Evolutionary conservation across 2,888 invertebrate genomes (phyloP).

Genomic region (Euzetes globulus): DNA sequence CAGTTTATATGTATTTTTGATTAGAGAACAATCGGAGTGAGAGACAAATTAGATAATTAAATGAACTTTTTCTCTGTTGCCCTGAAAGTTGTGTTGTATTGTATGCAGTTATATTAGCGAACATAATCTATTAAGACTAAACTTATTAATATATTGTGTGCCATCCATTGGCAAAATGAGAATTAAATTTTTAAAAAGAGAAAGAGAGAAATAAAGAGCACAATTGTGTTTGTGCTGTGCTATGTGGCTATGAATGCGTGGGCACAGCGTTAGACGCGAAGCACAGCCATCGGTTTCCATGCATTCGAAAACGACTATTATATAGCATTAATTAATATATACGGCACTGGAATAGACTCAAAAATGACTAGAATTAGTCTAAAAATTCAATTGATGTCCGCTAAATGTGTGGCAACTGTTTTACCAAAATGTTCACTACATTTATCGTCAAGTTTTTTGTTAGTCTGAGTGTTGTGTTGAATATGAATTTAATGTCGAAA

Average conservation of each 20-base stretch:
- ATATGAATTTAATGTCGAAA: not conserved
- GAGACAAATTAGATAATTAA: slow-evolving; percentile 19
- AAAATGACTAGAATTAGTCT: not conserved
- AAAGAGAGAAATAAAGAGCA: not conserved
- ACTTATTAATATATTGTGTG: slow-evolving; percentile 25
- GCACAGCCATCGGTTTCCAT: too few species aligned
- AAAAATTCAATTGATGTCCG: not conserved
- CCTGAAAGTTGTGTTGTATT: not conserved
- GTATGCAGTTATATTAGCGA: not conserved
- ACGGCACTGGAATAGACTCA: not conserved
- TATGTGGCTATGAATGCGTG: not conserved
- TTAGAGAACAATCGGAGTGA: slow-evolving; percentile 7
- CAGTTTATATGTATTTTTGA: slow-evolving; percentile 4
- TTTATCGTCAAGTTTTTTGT: not conserved
- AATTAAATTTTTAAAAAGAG: slow-evolving; percentile 24
- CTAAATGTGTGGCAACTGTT: not conserved
- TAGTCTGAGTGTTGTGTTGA: not conserved
- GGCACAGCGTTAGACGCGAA: not conserved
- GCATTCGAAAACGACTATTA: not conserved
- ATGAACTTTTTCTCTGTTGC: slow-evolving; percentile 1
- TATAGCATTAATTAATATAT: not conserved
- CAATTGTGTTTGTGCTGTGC: not conserved
- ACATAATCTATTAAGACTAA: slow-evolving; percentile 24
- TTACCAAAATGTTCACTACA: not conserved
- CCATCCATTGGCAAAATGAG: slow-evolving; percentile 30